Conservation (phyloP, 2,113 vertebrate genomes). For the Riparia riparia region DNA sequence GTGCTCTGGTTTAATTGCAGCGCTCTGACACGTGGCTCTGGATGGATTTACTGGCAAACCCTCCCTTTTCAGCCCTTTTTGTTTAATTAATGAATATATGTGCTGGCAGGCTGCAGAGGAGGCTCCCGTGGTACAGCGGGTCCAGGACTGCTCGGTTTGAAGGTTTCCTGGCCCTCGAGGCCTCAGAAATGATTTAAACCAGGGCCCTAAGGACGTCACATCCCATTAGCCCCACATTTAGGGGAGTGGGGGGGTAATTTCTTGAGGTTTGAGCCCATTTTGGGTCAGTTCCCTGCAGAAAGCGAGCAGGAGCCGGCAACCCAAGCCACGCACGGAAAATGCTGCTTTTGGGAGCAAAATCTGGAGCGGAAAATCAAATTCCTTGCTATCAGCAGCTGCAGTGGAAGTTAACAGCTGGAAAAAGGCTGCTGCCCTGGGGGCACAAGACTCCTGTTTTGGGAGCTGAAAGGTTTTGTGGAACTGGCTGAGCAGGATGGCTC, state of each 20-base stretch:
- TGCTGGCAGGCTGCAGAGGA: not conserved
- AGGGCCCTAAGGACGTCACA: not conserved
- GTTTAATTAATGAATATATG: not conserved
- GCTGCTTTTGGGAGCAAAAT: not conserved
- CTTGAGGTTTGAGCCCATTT: not conserved
- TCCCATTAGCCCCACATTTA: not conserved
- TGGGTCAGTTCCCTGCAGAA: not conserved
- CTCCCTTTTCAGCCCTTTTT: not conserved
- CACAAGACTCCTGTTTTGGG: fast-evolving
- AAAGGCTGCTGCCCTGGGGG: not conserved
- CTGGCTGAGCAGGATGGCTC: fast-evolving
- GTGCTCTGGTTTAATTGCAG: not conserved
- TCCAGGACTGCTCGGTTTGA: not conserved
- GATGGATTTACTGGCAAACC: not conserved
- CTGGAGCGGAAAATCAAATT: slow-evolving; percentile 32
- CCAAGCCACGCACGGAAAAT: not conserved
- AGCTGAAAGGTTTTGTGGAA: not conserved
- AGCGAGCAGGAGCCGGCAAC: not conserved
- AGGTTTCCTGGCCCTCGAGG: not conserved
- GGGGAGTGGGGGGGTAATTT: not conserved
- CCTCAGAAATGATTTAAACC: not conserved
- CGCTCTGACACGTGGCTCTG: not conserved
- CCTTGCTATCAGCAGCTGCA: not conserved
- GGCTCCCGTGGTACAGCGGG: not conserved
- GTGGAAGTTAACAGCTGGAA: not conserved